A percentile compares a stretch with the other conserved stretches of the same genome.
phyloP scores from a whole-genome alignment of 1,140 invertebrate species.

The Planococcus citri region DNA sequence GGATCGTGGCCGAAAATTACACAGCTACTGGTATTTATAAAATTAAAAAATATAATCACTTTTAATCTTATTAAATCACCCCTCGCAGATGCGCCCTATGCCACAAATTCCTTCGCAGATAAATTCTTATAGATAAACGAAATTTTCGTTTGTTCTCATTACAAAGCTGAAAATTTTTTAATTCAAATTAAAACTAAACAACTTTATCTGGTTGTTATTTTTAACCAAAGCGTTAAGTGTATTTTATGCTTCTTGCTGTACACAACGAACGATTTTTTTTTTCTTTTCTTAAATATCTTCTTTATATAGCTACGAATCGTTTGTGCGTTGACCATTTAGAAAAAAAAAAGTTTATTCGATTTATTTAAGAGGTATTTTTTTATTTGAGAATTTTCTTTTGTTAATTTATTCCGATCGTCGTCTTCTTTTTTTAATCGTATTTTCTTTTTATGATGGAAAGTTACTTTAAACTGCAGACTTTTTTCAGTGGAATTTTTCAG shows the following conservation, averaged over 20 bases:
- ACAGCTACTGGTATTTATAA: slow-evolving; percentile 14
- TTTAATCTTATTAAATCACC: slow-evolving; percentile 14
- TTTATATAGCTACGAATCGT: too few relatives aligned
- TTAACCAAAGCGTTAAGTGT: background rate
- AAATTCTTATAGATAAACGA: slow-evolving; percentile 14
- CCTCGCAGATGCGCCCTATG: background rate
- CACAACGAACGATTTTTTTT: background rate
- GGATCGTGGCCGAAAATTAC: slow-evolving; percentile 3
- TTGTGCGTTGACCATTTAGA: too few relatives aligned
- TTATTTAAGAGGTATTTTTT: too few relatives aligned
- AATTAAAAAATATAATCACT: slow-evolving; percentile 19
- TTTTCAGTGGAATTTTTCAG: too few relatives aligned
- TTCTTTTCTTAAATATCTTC: background rate
- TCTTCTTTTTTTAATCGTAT: too few relatives aligned
- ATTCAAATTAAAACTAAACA: slow-evolving; percentile 18
- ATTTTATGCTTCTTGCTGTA: background rate
- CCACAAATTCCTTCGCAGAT: background rate
- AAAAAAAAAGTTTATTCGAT: too few relatives aligned
- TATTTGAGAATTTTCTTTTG: too few relatives aligned
- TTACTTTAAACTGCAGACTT: too few relatives aligned
- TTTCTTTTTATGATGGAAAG: too few relatives aligned
- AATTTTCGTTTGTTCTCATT: slow-evolving; percentile 11
- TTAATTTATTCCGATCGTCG: too few relatives aligned
- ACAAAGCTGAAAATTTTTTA: slow-evolving; percentile 7
- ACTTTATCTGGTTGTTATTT: slow-evolving; percentile 12